Base-by-base conservation (phyloP, 2,797 vertebrate genomes). In the Neoniphon sammara region DNA sequence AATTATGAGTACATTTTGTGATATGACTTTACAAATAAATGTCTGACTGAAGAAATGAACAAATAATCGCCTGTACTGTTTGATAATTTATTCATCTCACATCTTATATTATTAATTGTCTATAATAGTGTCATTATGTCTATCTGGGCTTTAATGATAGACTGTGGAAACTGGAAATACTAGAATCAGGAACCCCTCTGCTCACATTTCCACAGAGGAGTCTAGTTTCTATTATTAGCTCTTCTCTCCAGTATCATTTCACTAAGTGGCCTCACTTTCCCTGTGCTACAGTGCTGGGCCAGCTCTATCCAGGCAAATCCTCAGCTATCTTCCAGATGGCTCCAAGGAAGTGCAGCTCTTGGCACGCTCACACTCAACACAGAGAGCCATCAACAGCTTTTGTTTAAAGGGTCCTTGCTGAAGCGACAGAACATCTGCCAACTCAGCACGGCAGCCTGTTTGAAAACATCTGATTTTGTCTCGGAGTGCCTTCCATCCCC, bases 381-480 rank as follows among this genome's bases (percentile, higher is more conserved):
- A 65, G 77, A 88, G 82, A 83, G 80, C 75, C 87, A 84, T 87
- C 73, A 27, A 58, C 85, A 72, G 82, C 81, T 84, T 83, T 88
- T 88, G 82, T 84, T 86, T 85, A 73, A 75, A 86, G 76, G 80
- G 71, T 75, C 77, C 49, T 77, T 8, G 65, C 69, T 80, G 81
- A 87, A 82, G 90, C 42, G 61, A 86, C 78, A 73, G 82, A 91
- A 91, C 87, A 91, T 92, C 88, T 91, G 87, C 84, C 87, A 87
- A 67, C 77, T 75, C 84, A 79, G 83, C 84, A 78, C 44, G n/a
- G 75, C 75, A 73, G 85, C 78, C 85, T 31, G 57, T 79, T 89
- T 66, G 75, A 75, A 89, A 89, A 90, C 83, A 84, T 91, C 76
- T 79, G 87, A 88, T 90, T 84, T 84, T 76, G 84, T 88, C 82